Conservation (phyloP, 2,797 vertebrate genomes). For the Merluccius polli region DNA sequence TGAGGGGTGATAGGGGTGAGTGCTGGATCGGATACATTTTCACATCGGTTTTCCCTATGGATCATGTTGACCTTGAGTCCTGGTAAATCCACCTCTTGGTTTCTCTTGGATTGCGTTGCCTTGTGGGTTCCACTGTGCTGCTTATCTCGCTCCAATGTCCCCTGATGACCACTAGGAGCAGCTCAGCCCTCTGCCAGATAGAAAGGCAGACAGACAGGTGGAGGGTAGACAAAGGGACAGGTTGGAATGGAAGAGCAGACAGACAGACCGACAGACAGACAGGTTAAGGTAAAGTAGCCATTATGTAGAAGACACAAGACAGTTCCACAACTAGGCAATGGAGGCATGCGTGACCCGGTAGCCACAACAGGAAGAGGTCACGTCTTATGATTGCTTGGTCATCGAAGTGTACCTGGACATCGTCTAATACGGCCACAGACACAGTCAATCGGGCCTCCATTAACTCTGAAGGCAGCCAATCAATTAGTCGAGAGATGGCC, state of each 20-base stretch:
- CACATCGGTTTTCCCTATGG: too few relatives aligned
- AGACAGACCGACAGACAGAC: neutral
- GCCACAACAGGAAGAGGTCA: neutral
- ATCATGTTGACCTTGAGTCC: too few relatives aligned
- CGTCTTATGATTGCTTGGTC: neutral
- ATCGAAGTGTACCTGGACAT: neutral
- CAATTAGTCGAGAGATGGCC: conserved; percentile 42
- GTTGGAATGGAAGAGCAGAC: too few relatives aligned
- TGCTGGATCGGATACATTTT: too few relatives aligned
- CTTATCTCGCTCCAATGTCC: too few relatives aligned
- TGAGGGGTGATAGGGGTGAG: neutral
- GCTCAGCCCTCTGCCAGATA: neutral
- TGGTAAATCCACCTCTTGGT: too few relatives aligned
- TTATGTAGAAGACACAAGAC: neutral
- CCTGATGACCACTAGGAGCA: neutral
- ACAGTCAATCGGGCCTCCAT: conserved; percentile 41
- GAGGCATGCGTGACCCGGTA: neutral
- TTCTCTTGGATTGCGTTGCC: too few relatives aligned
- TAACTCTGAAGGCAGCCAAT: conserved; percentile 54
- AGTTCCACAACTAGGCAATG: neutral
- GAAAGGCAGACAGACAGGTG: too few relatives aligned
- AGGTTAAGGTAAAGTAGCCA: neutral
- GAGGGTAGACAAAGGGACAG: too few relatives aligned
- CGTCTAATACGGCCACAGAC: conserved; percentile 22
- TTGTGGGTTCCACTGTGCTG: too few relatives aligned